phyloP scores from a whole-genome alignment of 1,140 invertebrate genomes.

The Hylaeus anthracinus region DNA sequence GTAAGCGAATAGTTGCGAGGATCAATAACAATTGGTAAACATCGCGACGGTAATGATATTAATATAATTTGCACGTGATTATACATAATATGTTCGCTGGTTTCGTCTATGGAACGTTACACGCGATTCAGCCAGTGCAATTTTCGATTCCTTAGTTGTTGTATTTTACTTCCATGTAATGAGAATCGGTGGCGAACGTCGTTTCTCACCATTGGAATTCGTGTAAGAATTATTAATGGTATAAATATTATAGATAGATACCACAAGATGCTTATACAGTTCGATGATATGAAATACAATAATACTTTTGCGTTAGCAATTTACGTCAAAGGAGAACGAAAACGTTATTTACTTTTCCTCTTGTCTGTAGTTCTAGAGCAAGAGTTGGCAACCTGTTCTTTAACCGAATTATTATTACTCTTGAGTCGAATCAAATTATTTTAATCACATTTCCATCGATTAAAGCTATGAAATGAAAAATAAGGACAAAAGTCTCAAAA shows the following conservation, averaged over 20 bases:
- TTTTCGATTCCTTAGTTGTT: constrained; percentile 13
- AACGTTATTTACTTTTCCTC: background rate
- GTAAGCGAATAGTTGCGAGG: constrained; percentile 43
- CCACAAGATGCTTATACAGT: constrained; percentile 58
- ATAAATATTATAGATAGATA: constrained; percentile 65
- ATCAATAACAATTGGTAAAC: constrained; percentile 56
- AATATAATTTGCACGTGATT: constrained; percentile 2
- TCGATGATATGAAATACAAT: constrained; percentile 40
- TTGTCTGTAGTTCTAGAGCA: background rate
- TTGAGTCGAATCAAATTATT: too few relatives aligned
- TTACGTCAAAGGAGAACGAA: background rate
- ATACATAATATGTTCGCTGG: background rate
- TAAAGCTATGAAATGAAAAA: too few relatives aligned
- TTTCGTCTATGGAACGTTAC: background rate
- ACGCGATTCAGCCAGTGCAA: background rate
- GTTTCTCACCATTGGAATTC: constrained; percentile 53
- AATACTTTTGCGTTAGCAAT: background rate
- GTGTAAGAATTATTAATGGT: constrained; percentile 64
- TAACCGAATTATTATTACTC: too few relatives aligned
- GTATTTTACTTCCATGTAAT: constrained; percentile 11
- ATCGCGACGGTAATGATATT: constrained; percentile 25
- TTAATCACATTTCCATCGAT: too few relatives aligned
- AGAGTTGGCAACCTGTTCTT: too few relatives aligned
- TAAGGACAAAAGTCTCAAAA: too few relatives aligned
- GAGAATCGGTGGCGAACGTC: constrained; percentile 28